Evolutionary conservation across 2,797 vertebrate species (phyloP).

Genomic region (Xerus rutilus): DNA sequence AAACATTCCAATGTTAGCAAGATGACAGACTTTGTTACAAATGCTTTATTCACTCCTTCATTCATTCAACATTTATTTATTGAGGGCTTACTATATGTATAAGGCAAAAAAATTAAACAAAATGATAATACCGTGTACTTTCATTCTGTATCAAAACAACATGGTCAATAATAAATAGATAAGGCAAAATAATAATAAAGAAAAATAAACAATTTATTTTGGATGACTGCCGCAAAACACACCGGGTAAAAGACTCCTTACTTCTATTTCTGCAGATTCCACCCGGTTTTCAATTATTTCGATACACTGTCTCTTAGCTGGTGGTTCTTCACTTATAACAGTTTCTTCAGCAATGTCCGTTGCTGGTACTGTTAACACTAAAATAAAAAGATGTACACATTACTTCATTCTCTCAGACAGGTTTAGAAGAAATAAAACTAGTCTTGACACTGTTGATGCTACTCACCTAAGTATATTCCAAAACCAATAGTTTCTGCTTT

Average conservation of each 20-base stretch:
- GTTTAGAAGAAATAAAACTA: conserved; percentile 49
- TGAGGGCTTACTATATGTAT: conserved; percentile 76
- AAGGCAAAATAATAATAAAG: conserved; percentile 63
- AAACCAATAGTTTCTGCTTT: background rate
- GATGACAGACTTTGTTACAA: conserved; percentile 74
- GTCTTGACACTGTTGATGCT: background rate
- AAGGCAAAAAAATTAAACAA: conserved; percentile 78
- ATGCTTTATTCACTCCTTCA: conserved; percentile 82
- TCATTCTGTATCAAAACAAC: conserved; percentile 80
- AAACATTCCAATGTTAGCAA: conserved; percentile 60
- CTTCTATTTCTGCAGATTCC: conserved; percentile 92
- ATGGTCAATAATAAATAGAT: conserved; percentile 78
- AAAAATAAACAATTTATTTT: conserved; percentile 80
- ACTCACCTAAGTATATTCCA: background rate
- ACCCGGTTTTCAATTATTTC: conserved; percentile 92
- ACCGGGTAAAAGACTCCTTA: conserved; percentile 89
- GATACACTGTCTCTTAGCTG: conserved; percentile 91
- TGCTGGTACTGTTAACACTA: conserved; percentile 94
- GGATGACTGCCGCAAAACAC: conserved; percentile 83
- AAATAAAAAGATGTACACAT: conserved; percentile 72
- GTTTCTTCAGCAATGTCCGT: conserved; percentile 95
- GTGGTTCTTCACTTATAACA: conserved; percentile 93
- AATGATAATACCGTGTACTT: conserved; percentile 67
- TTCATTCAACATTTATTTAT: conserved; percentile 84
- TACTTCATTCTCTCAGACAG: conserved; percentile 49